Evolutionary conservation across 2,888 invertebrate genomes (phyloP), one percentile per base, ranked within the genome.

Genomic region (Augiades crinisus): DNA sequence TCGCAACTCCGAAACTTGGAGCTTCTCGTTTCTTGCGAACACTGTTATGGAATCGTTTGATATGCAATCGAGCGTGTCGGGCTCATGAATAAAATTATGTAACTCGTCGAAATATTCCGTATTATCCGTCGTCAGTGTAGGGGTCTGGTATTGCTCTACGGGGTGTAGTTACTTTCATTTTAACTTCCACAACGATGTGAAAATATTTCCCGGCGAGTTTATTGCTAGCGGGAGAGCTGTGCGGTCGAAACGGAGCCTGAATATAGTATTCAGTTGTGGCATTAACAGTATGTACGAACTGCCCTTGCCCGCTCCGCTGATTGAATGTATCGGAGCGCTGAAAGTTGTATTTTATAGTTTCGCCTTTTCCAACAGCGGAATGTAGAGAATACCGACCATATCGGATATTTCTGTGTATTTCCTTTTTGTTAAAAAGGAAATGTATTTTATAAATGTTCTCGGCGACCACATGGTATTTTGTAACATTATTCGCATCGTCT

Each of bases 141-240:
- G 72, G 75, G 72, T 67, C 68, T 61, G 67, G 68, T 77, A 88
- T 83, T 68, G 81, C 82, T 75, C 87, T 80, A 70, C 73, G 44
- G 87, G 87, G 87, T 78, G 75, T 76, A 78, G 70, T 88, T 87
- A 82, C 79, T 83, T 86, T 86, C 86, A 86, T 86, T 88, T 84
- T 81, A 87, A 86, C 85, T 85, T 84, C 78, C 81, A 77, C 79
- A 84, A 87, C 86, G 86, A 87, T 81, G 87, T 86, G 87, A 86
- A 86, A 88, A 88, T 86, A 87, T 87, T 82, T 81, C 84, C 78
- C 78, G 69, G 71, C 67, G 71, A 82, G 78, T 81, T 86, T 86
- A 87, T 86, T 78, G 80, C 81, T 70, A 76, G 72, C 80, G 64
- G 58, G 82, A 80, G 86, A 81, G 75, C 76, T 76, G 66, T 72